phyloP scores from a whole-genome alignment of 2,113 vertebrate species.

The Oenanthe melanoleuca region DNA sequence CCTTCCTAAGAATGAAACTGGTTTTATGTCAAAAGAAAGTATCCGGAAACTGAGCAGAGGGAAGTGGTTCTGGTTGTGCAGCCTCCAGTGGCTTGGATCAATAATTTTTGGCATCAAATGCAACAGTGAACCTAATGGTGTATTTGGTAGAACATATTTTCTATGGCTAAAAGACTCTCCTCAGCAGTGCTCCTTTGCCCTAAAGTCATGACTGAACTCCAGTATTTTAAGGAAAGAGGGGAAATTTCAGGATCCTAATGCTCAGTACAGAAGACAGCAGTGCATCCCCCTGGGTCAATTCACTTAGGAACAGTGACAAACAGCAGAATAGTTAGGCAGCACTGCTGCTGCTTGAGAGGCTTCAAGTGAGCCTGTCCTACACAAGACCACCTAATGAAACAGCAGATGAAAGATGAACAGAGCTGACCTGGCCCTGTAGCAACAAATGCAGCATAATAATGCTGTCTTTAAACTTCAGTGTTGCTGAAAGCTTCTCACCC shows the following conservation, averaged over 20 bases:
- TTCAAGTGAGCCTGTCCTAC: background rate
- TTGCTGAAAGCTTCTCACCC: background rate
- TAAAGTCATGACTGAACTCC: background rate
- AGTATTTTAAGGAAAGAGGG: background rate
- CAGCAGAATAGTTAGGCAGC: background rate
- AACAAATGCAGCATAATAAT: conserved; percentile 15
- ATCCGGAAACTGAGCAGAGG: background rate
- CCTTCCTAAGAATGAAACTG: background rate
- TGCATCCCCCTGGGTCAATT: background rate
- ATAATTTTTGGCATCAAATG: background rate
- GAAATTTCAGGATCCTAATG: background rate
- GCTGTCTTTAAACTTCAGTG: background rate
- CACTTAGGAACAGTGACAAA: background rate
- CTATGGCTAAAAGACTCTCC: background rate
- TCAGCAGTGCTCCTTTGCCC: background rate
- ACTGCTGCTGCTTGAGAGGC: background rate
- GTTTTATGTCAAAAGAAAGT: conserved; percentile 1
- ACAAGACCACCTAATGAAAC: conserved; percentile 22
- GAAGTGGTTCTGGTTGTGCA: background rate
- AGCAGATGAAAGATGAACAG: conserved; percentile 32
- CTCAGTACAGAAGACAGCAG: background rate
- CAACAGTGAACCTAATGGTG: background rate
- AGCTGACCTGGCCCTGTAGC: conserved; percentile 3
- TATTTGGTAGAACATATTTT: background rate
- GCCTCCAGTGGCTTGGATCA: background rate